Evolutionary conservation across 2,888 invertebrate species (phyloP).

Genomic region (Polydrusus tereticollis): DNA sequence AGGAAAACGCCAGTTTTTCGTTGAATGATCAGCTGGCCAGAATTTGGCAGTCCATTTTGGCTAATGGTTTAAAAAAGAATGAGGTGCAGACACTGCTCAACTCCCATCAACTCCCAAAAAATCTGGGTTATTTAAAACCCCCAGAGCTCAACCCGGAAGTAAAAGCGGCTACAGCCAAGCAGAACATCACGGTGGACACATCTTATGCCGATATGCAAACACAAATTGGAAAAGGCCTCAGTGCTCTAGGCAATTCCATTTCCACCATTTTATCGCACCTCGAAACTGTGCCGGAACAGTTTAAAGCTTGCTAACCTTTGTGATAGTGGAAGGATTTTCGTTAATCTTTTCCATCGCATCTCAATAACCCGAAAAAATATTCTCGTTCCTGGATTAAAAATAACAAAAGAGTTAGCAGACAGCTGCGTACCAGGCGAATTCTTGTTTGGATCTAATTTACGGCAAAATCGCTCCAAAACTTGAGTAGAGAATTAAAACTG

Average conservation of each 20-base stretch:
- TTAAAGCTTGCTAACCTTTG: slow-evolving; percentile 1
- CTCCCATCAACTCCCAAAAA: not conserved
- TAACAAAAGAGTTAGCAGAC: slow-evolving; percentile 13
- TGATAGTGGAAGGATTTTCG: slow-evolving; percentile 24
- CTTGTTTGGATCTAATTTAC: slow-evolving; percentile 39
- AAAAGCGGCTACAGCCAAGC: not conserved
- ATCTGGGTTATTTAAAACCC: not conserved
- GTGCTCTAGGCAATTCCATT: not conserved
- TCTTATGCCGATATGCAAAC: slow-evolving; percentile 2
- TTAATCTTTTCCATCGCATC: slow-evolving; percentile 16
- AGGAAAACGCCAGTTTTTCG: not conserved
- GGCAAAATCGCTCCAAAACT: slow-evolving; percentile 30
- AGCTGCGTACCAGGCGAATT: slow-evolving; percentile 17
- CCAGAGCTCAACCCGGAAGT: slow-evolving; percentile 6
- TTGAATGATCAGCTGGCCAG: not conserved
- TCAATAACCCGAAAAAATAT: slow-evolving; percentile 24
- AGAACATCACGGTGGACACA: not conserved
- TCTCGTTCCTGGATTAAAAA: slow-evolving; percentile 18
- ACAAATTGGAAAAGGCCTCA: slow-evolving; percentile 11
- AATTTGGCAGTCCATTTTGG: not conserved
- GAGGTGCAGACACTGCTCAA: not conserved
- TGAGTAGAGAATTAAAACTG: slow-evolving; percentile 18
- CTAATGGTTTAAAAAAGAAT: not conserved
- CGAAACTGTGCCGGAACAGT: not conserved
- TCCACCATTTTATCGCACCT: not conserved